Evolutionary conservation across 53 echinoderm and acorn worm species (phyloP).

Genomic region (Echinarachnius parma): DNA sequence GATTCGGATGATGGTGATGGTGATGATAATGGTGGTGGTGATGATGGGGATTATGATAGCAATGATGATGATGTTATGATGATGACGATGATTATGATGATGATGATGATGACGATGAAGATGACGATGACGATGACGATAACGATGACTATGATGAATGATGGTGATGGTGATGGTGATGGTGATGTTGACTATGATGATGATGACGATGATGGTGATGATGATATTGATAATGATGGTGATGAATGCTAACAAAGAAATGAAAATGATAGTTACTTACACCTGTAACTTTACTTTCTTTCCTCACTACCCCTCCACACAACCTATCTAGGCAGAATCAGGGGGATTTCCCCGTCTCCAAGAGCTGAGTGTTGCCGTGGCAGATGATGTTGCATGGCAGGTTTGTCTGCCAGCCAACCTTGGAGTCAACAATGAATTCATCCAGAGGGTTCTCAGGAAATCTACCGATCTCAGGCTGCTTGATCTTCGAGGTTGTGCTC

Average conservation of each 20-base stretch:
- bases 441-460: conserved; percentile 55
- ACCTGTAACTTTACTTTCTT: too few relatives aligned
- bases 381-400: conserved; percentile 39
- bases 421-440: conserved; percentile 57
- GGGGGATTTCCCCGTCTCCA: conserved; percentile 55
- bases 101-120: background rate
- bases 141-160: too few relatives aligned
- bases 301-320: too few relatives aligned
- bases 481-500: conserved; percentile 63
- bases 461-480: conserved; percentile 56
- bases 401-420: conserved; percentile 34
- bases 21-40: too few relatives aligned
- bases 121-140: background rate
- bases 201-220: background rate
- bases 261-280: too few relatives aligned
- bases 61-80: too few relatives aligned
- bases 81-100: too few relatives aligned
- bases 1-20: too few relatives aligned
- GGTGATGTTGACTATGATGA: background rate
- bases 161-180: background rate
- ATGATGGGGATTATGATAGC: too few relatives aligned
- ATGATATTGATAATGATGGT: background rate
- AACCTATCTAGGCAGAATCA: conserved; percentile 54
- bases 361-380: conserved; percentile 71
- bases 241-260: too few relatives aligned